Conservation (phyloP, 2,888 invertebrate species). For the Thymelicus acteon region DNA sequence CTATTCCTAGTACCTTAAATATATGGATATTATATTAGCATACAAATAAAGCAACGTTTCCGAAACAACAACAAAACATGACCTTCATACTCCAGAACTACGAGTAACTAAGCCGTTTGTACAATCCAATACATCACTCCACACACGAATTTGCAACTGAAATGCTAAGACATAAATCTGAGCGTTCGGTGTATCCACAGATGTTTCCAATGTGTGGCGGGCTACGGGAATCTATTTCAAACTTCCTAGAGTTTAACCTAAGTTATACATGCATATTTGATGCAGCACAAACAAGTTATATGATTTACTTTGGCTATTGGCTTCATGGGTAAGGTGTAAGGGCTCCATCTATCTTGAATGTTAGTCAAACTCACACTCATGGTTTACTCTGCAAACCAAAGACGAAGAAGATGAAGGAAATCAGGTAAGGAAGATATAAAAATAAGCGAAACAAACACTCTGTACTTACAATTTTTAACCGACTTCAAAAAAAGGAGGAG, state of each 20-base stretch:
- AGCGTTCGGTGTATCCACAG: slow-evolving; percentile 27
- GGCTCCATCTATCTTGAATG: too few species aligned
- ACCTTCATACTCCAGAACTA: slow-evolving; percentile 16
- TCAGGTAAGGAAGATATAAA: too few species aligned
- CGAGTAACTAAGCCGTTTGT: slow-evolving; percentile 13
- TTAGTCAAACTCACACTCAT: too few species aligned
- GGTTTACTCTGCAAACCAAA: too few species aligned
- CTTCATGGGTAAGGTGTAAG: too few species aligned
- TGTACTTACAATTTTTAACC: too few species aligned
- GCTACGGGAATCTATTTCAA: slow-evolving; percentile 20
- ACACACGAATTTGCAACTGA: slow-evolving; percentile 31
- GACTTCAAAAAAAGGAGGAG: too few species aligned
- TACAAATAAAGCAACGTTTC: not conserved
- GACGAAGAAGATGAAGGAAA: too few species aligned
- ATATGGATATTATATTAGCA: not conserved
- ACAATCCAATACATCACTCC: slow-evolving; percentile 31
- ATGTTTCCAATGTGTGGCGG: slow-evolving; percentile 32
- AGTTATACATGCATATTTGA: not conserved
- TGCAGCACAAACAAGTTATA: too few species aligned
- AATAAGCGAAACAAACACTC: too few species aligned
- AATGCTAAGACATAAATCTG: slow-evolving; percentile 34
- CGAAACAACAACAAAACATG: not conserved
- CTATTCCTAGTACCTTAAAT: too few species aligned
- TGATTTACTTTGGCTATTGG: too few species aligned
- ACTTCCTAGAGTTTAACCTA: slow-evolving; percentile 4